phyloP scores from a whole-genome alignment of 1,140 invertebrate genomes.

The Conus betulinus region DNA sequence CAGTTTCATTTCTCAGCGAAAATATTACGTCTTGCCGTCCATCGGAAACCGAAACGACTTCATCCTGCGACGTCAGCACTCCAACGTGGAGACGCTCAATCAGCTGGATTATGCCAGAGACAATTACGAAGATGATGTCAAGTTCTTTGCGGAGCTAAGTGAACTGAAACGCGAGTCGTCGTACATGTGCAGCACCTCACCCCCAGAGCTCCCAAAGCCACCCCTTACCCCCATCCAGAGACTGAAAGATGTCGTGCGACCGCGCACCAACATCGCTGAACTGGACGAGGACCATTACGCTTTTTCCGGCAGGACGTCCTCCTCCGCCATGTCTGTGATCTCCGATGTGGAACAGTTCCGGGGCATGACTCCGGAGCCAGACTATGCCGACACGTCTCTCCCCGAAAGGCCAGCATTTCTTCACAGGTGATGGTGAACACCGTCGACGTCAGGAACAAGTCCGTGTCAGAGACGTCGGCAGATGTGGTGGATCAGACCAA shows the following conservation, averaged over 20 bases:
- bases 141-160: constrained; percentile 58
- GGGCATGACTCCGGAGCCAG: background rate
- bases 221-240: constrained; percentile 1
- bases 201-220: background rate
- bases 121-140: constrained; percentile 56
- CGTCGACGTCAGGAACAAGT: background rate
- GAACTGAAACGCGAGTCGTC: background rate
- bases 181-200: background rate
- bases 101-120: constrained; percentile 63
- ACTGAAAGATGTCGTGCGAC: constrained; percentile 1
- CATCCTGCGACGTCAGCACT: constrained; percentile 26
- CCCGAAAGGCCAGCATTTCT: background rate
- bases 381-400: constrained; percentile 1
- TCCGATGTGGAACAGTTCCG: constrained; percentile 20
- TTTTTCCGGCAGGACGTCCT: background rate
- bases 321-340: constrained; percentile 1
- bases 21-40: constrained; percentile 61
- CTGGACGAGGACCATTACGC: constrained; percentile 22
- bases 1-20: constrained; percentile 50
- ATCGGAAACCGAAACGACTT: constrained; percentile 42
- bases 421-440: background rate
- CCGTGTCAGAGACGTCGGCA: background rate
- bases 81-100: constrained; percentile 43
- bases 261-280: constrained; percentile 11
- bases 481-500: background rate